Base-by-base conservation (phyloP, 1,140 invertebrate genomes). In the Propsilocerus akamusi region DNA sequence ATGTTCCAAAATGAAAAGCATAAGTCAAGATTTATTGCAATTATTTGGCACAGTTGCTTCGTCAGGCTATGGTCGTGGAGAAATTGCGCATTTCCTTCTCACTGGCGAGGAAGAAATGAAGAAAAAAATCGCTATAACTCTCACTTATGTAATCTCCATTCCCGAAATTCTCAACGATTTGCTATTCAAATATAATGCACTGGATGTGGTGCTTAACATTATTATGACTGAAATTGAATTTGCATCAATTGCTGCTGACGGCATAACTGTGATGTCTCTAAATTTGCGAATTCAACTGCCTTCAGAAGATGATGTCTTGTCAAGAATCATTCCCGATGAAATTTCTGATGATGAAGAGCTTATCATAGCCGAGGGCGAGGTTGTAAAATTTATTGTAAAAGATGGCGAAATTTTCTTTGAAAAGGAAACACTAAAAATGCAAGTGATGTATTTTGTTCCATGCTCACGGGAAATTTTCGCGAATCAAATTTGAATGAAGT, bases 361-460 rank as follows among this genome's bases (percentile, higher is more conserved):
- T 2, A 24, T 50, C 2, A 25, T 14, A 0, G 46, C 51, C 1
- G 25, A 62, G 22, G 55, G 61, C 12, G 52, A 56, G 0, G 10
- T 17, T n/a, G 23, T 37, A 25, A 23, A 20, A 23, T 12, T 26
- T 34, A 23, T 50, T 4, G 4, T 25, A 26, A 25, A 47, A 6
- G 48, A 57, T 20, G 64, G 60, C 23, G 60, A 64, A 48, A 20
- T 11, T 10, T 11, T 10, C 3, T 30, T 37, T 17, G 30, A 25
- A 5, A 65, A 64, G 52, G 53, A 59, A 23, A n/a, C 62, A 47
- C 52, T 65, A 3, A 64, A 59, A 54, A 60, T 10, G 54, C 57
- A 28, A 65, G 63, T 23, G 63, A 65, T 37, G 63, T 65, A 12
- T 65, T 65, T 47, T 59, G 62, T 50, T 58, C 61, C 32, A 65